These are phyloP conservation scores for Tyria jacobaeae DNA, from an alignment of 2,888 invertebrate species.

Conservation along the genomic window DNA sequence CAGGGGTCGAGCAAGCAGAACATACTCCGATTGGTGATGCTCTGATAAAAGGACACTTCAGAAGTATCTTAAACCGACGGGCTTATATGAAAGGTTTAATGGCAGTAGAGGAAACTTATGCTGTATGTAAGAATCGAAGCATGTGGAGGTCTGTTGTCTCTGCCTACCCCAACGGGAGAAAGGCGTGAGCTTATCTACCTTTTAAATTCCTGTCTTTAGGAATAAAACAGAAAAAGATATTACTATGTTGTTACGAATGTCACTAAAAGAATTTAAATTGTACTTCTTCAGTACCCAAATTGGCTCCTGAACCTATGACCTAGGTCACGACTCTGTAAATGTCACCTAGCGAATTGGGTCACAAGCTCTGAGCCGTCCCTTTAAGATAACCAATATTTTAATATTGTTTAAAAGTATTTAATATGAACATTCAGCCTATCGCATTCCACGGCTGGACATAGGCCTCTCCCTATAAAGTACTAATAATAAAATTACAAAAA, in stretches of 20 bases:
- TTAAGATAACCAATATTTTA: slow-evolving; percentile 2
- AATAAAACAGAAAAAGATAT: neutral
- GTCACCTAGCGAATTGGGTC: slow-evolving; percentile 72
- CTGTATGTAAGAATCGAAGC: too few species aligned
- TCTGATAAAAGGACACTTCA: too few species aligned
- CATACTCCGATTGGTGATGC: too few species aligned
- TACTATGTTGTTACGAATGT: neutral
- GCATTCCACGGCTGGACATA: too few species aligned
- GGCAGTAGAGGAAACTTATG: too few species aligned
- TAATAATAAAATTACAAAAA: neutral
- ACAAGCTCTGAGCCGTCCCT: slow-evolving; percentile 42
- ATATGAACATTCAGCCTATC: too few species aligned
- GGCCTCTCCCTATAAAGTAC: too few species aligned
- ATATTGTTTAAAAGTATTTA: neutral
- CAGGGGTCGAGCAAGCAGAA: too few species aligned
- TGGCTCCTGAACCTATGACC: slow-evolving; percentile 55
- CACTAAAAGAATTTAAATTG: neutral
- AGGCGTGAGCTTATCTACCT: neutral
- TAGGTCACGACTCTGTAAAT: slow-evolving; percentile 70
- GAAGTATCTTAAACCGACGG: too few species aligned
- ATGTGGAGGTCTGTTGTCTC: too few species aligned
- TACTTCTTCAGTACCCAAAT: slow-evolving; percentile 26
- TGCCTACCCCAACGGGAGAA: too few species aligned
- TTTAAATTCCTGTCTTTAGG: neutral
- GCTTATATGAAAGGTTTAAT: too few species aligned